phyloP scores from a whole-genome alignment of 2,888 invertebrate genomes.

The Helicoverpa assulta region DNA sequence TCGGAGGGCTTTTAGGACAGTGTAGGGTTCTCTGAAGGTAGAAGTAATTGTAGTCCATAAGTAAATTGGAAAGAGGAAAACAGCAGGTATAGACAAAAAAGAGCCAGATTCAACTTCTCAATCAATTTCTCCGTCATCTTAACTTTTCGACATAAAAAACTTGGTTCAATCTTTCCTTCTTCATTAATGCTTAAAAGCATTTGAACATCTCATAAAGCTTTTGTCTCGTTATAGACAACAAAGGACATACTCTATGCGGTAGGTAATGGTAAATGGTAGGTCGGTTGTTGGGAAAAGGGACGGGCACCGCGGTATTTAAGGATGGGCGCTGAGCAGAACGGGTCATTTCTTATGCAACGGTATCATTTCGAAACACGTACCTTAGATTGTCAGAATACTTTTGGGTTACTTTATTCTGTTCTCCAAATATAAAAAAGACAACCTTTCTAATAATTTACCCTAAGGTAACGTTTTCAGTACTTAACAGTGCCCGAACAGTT shows the following conservation, averaged over 20 bases:
- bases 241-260: conserved; percentile 11
- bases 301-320: conserved; percentile 11
- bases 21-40: background rate
- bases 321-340: conserved; percentile 16
- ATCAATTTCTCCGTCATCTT: no score
- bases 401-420: background rate
- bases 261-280: background rate
- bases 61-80: no score
- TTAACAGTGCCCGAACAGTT: background rate
- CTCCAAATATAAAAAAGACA: no score
- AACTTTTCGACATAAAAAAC: no score
- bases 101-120: no score
- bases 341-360: conserved; percentile 15
- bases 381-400: background rate
- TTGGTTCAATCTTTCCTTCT: background rate
- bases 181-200: background rate
- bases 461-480: no score
- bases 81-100: no score
- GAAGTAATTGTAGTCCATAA: background rate
- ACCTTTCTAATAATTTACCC: no score
- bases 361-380: background rate
- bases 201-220: background rate
- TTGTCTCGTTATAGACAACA: background rate
- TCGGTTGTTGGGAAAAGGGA: background rate
- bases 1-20: conserved; percentile 1